Conservation (phyloP, 1,140 invertebrate genomes). For the Drosophila pseudoananassae region DNA sequence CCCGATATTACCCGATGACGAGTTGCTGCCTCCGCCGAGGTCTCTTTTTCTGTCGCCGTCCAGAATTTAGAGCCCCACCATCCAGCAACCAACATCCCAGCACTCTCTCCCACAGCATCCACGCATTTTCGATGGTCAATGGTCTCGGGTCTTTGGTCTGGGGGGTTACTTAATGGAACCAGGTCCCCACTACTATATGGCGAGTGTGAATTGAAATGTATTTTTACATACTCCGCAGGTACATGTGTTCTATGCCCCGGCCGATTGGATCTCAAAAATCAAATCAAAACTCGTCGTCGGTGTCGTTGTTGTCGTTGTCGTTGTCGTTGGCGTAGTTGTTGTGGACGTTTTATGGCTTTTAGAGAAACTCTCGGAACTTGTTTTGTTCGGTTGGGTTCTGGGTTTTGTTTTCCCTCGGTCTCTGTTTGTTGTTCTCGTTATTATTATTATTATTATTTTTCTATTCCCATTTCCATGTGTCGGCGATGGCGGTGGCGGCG, state of each 20-base stretch:
- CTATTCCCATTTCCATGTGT: slow-evolving; percentile 63
- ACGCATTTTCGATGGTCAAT: slow-evolving; percentile 45
- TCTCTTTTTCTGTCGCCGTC: slow-evolving; percentile 22
- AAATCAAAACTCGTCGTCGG: slow-evolving; percentile 74
- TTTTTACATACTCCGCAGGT: slow-evolving; percentile 51
- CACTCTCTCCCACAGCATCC: slow-evolving; percentile 47
- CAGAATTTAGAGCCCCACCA: slow-evolving; percentile 20
- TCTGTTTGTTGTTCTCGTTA: slow-evolving; percentile 79
- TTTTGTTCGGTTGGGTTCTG: slow-evolving; percentile 37
- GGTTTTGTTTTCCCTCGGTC: slow-evolving; percentile 68
- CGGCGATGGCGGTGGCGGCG: slow-evolving; percentile 35
- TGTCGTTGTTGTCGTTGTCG: slow-evolving; percentile 50
- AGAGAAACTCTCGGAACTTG: slow-evolving; percentile 61
- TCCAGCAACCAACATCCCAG: background rate
- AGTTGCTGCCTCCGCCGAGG: slow-evolving; percentile 51
- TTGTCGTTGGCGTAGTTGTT: slow-evolving; percentile 55
- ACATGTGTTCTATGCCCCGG: slow-evolving; percentile 63
- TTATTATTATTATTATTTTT: slow-evolving; percentile 70
- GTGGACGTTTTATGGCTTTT: slow-evolving; percentile 74
- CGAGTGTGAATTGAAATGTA: slow-evolving; percentile 77
- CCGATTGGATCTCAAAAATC: slow-evolving; percentile 68
- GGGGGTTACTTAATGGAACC: slow-evolving; percentile 35
- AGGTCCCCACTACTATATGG: background rate
- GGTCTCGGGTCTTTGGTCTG: slow-evolving; percentile 4
- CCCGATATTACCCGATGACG: slow-evolving; percentile 69